Base-by-base conservation (phyloP, 1,140 invertebrate genomes). In the Nilaparvata lugens region DNA sequence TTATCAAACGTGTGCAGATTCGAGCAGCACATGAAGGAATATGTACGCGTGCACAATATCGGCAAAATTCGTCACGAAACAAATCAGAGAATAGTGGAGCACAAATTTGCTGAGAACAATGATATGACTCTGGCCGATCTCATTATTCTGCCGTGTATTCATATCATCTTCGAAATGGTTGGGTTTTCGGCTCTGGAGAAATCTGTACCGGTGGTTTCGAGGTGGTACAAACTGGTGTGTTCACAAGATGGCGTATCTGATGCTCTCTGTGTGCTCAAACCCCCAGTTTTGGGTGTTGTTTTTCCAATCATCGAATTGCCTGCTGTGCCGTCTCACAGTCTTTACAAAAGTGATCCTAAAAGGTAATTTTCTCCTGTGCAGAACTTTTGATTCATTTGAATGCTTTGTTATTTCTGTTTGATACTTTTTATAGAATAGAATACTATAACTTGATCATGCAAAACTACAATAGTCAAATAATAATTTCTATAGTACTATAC, bases 1-100 rank as follows among this genome's bases (percentile, higher is more conserved):
- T 35, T 35, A 35, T 35, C 9, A 9, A 35, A 35, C 13, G 68
- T 94, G 16, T 75, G 84, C 0, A 79, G 86, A 64, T 89, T 95
- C 69, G 93, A 97, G 74, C 78, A 81, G 64, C 93, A 97, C 71
- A 81, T 97, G 71, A 79, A 78, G n/a, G 84, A 90, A 65, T 91
- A 93, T 0, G 81, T 93, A 0, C 81, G 83, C 68, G 79, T 94
- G 52, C 93, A 96, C 69, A 96, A 96, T 78, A 78, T 93, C 24
- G 84, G 88, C 52, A 95, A 95, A 75, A 78, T 64, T 42, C 58
- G 23, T 16, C 38, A 60, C 28, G 40, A n/a, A 16, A 56, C 53
- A 52, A 61, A 61, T 55, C 52, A 19, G 21, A 31, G 11, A 16
- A 56, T 43, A 11, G 31, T 84, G 4, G 77, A 78, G 45, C 90